These are phyloP conservation scores for Pyralis farinalis DNA, from an alignment of 2,888 invertebrate species.

Conservation along the genomic window DNA sequence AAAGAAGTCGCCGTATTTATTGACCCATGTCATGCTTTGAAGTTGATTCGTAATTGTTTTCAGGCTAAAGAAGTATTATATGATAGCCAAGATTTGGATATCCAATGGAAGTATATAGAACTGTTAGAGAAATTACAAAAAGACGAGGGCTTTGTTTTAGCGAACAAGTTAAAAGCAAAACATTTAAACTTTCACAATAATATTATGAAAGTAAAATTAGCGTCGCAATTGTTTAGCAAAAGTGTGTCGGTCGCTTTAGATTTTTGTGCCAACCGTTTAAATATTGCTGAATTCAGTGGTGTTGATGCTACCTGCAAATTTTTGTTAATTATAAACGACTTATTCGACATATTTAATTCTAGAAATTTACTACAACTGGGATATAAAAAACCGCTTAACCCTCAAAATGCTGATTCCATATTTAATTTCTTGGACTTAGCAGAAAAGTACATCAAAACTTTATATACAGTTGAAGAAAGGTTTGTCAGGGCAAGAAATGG, in stretches of 20 bases:
- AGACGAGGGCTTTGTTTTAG: neutral
- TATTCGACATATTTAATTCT: conserved; percentile 1
- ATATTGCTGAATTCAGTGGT: neutral
- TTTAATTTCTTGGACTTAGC: neutral
- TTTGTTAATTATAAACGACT: neutral
- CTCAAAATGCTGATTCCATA: neutral
- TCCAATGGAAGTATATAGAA: neutral
- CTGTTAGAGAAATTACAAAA: neutral
- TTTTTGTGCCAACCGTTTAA: neutral
- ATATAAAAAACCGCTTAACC: neutral
- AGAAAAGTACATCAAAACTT: no score
- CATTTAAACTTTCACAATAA: neutral
- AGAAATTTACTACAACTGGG: neutral
- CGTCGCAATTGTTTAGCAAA: neutral
- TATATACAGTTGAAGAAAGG: no score
- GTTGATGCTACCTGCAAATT: neutral
- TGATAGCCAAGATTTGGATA: neutral
- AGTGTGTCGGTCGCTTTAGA: neutral
- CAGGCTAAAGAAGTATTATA: neutral
- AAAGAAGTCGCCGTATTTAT: neutral
- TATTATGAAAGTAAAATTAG: conserved; percentile 1
- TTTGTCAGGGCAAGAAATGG: no score
- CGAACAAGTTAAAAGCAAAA: neutral
- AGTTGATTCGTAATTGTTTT: neutral
- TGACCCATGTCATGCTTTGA: neutral